These are phyloP conservation scores for Steatornis caripensis DNA, from an alignment of 2,113 vertebrate genomes.

Conservation along the genomic window DNA sequence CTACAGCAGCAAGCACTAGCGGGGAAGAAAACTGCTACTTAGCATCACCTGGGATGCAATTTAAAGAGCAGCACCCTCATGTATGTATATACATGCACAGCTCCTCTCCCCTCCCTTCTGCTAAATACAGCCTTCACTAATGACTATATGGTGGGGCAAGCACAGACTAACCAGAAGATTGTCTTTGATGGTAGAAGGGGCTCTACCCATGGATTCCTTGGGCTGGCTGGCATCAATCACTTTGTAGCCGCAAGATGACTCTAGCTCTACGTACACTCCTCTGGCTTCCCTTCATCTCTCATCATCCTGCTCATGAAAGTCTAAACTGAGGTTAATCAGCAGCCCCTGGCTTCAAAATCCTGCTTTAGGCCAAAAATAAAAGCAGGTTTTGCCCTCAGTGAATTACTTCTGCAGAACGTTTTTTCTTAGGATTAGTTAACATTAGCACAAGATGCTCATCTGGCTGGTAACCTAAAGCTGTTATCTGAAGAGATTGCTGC, in stretches of 20 bases:
- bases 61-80: neutral
- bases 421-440: slow-evolving; percentile 3
- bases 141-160: neutral
- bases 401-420: neutral
- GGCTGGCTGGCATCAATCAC: neutral
- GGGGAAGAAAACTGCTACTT: too few species aligned
- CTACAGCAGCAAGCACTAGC: neutral
- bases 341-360: neutral
- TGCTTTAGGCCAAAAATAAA: neutral
- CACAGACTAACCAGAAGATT: neutral
- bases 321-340: neutral
- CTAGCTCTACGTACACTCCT: neutral
- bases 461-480: neutral
- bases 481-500: slow-evolving; percentile 53
- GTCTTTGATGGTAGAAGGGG: neutral
- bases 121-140: neutral
- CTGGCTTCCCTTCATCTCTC: neutral
- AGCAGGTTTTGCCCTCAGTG: neutral
- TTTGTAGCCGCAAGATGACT: neutral
- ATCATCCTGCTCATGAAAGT: neutral
- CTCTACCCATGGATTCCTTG: neutral
- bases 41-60: too few species aligned
- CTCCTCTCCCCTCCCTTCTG: neutral
- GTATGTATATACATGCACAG: accelerated
- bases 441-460: neutral